Percentiles rank a stretch among this genome's conserved stretches.
phyloP scores from a whole-genome alignment of 2,113 vertebrate species.

The Paramormyrops kingsleyae region DNA sequence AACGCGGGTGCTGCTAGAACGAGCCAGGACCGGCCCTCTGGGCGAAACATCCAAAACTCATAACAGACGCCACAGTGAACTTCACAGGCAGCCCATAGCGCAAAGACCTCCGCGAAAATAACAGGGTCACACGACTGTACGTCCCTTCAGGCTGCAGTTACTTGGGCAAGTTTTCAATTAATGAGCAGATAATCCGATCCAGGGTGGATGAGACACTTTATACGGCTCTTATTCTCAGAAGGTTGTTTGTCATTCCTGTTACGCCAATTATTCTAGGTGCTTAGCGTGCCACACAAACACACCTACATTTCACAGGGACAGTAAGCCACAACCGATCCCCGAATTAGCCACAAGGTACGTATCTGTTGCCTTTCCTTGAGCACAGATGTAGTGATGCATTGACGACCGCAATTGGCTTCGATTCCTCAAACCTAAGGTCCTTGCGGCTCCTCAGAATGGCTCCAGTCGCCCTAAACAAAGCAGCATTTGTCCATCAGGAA shows the following conservation, averaged over 20 bases:
- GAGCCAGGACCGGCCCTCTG: not conserved
- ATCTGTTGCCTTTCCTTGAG: not conserved
- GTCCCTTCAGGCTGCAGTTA: not conserved
- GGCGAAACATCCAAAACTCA: not conserved
- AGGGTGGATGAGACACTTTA: not conserved
- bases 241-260: not conserved
- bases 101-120: not conserved
- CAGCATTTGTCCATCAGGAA: not conserved
- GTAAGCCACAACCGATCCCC: not conserved
- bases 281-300: not conserved
- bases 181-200: not conserved
- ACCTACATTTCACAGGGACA: not conserved
- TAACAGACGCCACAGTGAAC: not conserved
- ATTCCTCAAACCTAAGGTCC: not conserved
- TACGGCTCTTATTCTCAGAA: not conserved
- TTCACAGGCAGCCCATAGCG: not conserved
- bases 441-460: not conserved
- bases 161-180: not conserved
- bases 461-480: not conserved
- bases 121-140: not conserved
- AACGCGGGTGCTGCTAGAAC: not conserved
- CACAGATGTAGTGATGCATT: not conserved
- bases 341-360: not conserved
- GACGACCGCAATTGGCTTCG: not conserved
- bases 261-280: not conserved